These are phyloP conservation scores for Caenorhabditis sp. DNA, from an alignment of 2,888 invertebrate species.

Conservation along the genomic window DNA sequence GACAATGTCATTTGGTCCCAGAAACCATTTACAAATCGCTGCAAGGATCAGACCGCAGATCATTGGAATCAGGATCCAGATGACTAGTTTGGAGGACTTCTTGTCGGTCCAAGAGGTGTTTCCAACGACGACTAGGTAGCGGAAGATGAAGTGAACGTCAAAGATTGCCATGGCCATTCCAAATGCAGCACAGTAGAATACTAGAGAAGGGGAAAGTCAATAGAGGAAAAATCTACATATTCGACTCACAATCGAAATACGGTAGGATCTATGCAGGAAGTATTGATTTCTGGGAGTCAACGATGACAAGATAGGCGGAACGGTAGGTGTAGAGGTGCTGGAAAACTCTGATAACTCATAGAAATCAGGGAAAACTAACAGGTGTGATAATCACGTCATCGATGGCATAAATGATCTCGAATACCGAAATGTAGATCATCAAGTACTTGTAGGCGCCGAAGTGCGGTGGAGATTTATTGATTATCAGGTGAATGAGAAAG, in stretches of 20 bases:
- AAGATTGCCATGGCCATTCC: conserved; percentile 16
- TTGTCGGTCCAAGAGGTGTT: no score
- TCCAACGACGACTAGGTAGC: conserved; percentile 3
- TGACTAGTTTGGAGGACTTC: no score
- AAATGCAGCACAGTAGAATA: conserved; percentile 9
- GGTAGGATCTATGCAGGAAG: no score
- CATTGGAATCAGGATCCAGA: no score
- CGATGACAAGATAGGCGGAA: neutral
- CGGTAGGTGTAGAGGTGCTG: neutral
- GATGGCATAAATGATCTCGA: conserved; percentile 10
- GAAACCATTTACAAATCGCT: no score
- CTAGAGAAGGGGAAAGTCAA: no score
- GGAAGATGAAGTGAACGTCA: conserved; percentile 27
- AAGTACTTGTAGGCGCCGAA: conserved; percentile 31
- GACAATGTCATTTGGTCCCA: no score
- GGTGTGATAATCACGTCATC: conserved; percentile 6
- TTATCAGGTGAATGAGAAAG: conserved; percentile 4
- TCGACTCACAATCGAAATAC: no score
- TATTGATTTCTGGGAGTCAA: neutral
- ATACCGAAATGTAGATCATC: conserved; percentile 35
- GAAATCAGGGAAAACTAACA: no score
- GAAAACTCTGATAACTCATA: neutral
- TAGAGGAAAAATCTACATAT: no score
- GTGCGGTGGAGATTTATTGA: conserved; percentile 9
- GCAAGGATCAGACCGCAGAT: no score